Conservation (phyloP, 2,888 invertebrate species). For the Hanleya hanleyi region DNA sequence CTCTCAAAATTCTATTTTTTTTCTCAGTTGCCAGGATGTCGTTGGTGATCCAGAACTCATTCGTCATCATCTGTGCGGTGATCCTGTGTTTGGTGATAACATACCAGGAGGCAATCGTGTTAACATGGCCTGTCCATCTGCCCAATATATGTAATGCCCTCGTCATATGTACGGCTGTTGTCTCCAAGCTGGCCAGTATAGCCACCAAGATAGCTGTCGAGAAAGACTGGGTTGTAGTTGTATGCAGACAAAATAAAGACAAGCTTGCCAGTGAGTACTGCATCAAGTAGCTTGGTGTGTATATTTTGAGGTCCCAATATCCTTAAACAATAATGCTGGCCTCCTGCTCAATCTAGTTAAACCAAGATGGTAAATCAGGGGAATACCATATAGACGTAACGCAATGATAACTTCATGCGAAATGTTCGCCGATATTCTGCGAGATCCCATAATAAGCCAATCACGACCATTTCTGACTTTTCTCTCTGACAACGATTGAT, state of each 20-base stretch:
- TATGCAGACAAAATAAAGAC: slow-evolving; percentile 70
- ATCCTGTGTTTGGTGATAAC: slow-evolving; percentile 66
- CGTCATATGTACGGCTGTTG: slow-evolving; percentile 72
- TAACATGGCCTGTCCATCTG: slow-evolving; percentile 25
- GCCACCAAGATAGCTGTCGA: slow-evolving; percentile 70
- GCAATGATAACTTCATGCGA: no score
- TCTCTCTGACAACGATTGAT: no score
- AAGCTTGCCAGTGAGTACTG: slow-evolving; percentile 72
- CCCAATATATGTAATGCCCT: slow-evolving; percentile 45
- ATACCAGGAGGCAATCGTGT: background rate
- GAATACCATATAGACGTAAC: no score
- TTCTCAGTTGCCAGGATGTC: slow-evolving; percentile 70
- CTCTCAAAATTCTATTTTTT: no score
- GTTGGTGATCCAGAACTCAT: slow-evolving; percentile 74
- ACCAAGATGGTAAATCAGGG: no score
- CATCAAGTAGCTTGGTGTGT: no score
- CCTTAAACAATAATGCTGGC: no score
- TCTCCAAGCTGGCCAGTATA: slow-evolving; percentile 72
- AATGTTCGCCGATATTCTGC: no score
- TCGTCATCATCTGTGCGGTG: slow-evolving; percentile 72
- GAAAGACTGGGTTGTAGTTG: slow-evolving; percentile 75
- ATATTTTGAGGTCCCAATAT: no score
- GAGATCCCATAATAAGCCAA: no score
- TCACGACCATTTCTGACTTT: no score
- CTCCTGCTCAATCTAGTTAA: no score